Conservation (phyloP, 1,140 invertebrate species). For the Maniola jurtina region DNA sequence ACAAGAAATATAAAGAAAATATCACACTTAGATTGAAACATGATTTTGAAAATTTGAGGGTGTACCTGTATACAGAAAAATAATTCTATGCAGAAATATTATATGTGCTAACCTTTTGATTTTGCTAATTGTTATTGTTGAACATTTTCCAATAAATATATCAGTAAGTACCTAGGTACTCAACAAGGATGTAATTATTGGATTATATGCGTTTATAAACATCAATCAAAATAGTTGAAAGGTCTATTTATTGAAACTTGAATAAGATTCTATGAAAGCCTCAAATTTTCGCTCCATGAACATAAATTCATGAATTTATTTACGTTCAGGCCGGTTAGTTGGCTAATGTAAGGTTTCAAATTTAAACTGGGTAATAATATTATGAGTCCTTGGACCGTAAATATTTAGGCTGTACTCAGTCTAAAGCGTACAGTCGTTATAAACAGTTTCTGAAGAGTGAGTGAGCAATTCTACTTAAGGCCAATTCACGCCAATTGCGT, state of each 20-base stretch:
- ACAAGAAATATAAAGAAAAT: not conserved
- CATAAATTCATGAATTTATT: constrained; percentile 18
- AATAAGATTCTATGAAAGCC: constrained; percentile 23
- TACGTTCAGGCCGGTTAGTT: constrained; percentile 9
- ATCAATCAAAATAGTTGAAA: not conserved
- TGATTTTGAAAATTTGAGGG: not conserved
- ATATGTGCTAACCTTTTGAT: too few species aligned
- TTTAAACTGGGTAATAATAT: not conserved
- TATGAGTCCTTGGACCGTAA: not conserved
- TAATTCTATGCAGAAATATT: too few species aligned
- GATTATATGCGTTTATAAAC: not conserved
- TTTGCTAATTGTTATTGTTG: too few species aligned
- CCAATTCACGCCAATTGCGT: too few species aligned
- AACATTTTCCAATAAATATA: too few species aligned
- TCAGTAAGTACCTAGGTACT: too few species aligned
- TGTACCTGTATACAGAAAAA: too few species aligned
- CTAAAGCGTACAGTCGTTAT: too few species aligned
- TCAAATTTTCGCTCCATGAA: constrained; percentile 18
- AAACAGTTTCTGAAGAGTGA: too few species aligned
- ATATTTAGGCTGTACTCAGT: not conserved
- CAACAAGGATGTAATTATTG: too few species aligned
- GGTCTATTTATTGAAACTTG: constrained; percentile 6
- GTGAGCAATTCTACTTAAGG: too few species aligned
- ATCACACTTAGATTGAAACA: not conserved
- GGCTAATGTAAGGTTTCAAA: constrained; percentile 7